Evolutionary conservation across 2,797 vertebrate genomes (phyloP).

Genomic region (Sciurus carolinensis): DNA sequence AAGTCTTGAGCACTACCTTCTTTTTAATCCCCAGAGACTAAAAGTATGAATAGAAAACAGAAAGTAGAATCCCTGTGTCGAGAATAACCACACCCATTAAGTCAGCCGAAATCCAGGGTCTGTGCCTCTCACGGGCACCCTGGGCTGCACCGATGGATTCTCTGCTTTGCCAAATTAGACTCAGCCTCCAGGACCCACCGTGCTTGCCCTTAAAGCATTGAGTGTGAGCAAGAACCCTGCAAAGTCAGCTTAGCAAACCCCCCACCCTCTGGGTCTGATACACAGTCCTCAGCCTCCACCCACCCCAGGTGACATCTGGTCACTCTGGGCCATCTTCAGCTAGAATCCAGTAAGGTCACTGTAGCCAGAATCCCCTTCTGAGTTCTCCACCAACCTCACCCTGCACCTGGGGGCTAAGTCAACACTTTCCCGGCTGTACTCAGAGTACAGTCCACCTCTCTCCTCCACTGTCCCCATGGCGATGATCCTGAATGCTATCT

Average conservation of each 20-base stretch:
- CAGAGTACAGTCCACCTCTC: not conserved
- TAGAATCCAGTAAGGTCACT: not conserved
- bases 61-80: too few relatives aligned
- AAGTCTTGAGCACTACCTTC: too few relatives aligned
- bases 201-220: not conserved
- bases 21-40: too few relatives aligned
- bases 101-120: not conserved
- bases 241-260: not conserved
- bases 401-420: not conserved
- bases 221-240: not conserved
- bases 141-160: not conserved
- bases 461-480: fast-evolving
- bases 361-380: not conserved
- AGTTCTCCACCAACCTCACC: not conserved
- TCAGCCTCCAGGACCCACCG: not conserved
- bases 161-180: not conserved
- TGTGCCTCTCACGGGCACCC: not conserved
- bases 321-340: not conserved
- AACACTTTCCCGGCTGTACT: not conserved
- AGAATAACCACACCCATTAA: too few relatives aligned
- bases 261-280: too few relatives aligned
- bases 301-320: too few relatives aligned
- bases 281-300: too few relatives aligned
- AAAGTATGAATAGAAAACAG: too few relatives aligned
- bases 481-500: not conserved